Evolutionary conservation across 2,797 vertebrate species (phyloP), one percentile per base, ranked within the genome.

Genomic region (Tokudaia tokunoshimensis): DNA sequence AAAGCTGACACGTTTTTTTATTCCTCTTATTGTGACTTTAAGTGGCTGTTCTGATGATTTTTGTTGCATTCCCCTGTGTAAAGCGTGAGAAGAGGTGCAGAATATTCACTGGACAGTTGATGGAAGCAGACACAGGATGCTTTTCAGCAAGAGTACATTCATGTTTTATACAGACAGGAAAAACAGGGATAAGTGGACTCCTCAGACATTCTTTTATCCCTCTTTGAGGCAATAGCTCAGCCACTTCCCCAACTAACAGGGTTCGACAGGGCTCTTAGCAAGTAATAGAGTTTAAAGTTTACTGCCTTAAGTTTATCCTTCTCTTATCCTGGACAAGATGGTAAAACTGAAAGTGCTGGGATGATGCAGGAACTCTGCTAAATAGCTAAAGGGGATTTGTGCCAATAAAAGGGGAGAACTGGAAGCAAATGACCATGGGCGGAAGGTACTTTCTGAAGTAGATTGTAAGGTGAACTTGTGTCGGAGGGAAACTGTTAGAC

Each of bases 381-480:
- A 93, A 47, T 41, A 94, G 41, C 96, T 72, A 1, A 3, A 14
- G 59, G 41, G 75, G 88, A 92, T 91, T 22, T 55, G 14, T 82
- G n/a, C 29, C 76, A 81, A 29, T 57, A 65, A 59, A 94, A 93
- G 89, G 84, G n/a, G 80, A 85, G 55, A 78, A 67, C 96, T 86
- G 55, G 17, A 93, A 97, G 90, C 95, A 96, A 85, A 89, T 92
- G 96, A 37, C 76, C 74, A 44, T 88, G 79, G 89, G 91, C 76
- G 75, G 80, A 93, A 95, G 92, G 78, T 82, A 59, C 79, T 95
- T 94, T 86, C 87, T 94, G n/a, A 63, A 82, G 87, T 34, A 74
- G 55, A 88, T 86, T 95, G 91, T 74, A 82, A 89, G 76, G 74
- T 50, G 84, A 87, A 80, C 80, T 79, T 55, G 78, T 92, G 57